Conservation (phyloP, 2,888 invertebrate species). For the Ophion slaviceki region DNA sequence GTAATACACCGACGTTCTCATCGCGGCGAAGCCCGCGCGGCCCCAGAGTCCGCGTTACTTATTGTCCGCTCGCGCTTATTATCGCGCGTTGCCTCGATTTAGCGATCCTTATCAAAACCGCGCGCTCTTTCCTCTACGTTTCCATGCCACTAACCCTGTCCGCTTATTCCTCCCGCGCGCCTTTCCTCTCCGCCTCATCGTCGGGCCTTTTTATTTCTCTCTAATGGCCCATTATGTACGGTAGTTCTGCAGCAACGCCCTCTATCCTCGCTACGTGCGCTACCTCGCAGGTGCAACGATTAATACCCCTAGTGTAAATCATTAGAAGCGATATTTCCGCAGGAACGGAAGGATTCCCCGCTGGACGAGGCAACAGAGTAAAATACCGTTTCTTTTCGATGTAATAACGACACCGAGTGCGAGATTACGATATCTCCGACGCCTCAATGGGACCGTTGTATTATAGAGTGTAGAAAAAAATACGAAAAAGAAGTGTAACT, state of each 20-base stretch:
- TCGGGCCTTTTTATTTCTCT: conserved; percentile 18
- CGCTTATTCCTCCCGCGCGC: neutral
- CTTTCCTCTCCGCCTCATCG: neutral
- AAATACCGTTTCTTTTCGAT: neutral
- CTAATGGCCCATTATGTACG: conserved; percentile 59
- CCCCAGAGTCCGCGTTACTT: conserved; percentile 64
- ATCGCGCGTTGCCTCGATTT: conserved; percentile 56
- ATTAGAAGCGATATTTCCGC: neutral
- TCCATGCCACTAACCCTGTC: neutral
- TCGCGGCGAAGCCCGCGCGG: conserved; percentile 56
- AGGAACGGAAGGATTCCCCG: neutral
- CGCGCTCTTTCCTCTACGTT: conserved; percentile 34
- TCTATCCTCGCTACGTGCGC: conserved; percentile 37
- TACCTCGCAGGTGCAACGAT: conserved; percentile 16
- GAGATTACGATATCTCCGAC: too few species aligned
- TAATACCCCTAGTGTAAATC: neutral
- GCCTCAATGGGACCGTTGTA: too few species aligned
- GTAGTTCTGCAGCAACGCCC: conserved; percentile 62
- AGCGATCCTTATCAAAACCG: conserved; percentile 65
- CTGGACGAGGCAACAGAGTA: neutral
- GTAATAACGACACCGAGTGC: neutral
- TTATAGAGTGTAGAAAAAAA: too few species aligned
- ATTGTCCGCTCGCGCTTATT: conserved; percentile 63
- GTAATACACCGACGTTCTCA: conserved; percentile 21
- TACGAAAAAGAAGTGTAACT: too few species aligned